Evolutionary conservation across 2,797 vertebrate species (phyloP).

Genomic region (Parambassis ranga): DNA sequence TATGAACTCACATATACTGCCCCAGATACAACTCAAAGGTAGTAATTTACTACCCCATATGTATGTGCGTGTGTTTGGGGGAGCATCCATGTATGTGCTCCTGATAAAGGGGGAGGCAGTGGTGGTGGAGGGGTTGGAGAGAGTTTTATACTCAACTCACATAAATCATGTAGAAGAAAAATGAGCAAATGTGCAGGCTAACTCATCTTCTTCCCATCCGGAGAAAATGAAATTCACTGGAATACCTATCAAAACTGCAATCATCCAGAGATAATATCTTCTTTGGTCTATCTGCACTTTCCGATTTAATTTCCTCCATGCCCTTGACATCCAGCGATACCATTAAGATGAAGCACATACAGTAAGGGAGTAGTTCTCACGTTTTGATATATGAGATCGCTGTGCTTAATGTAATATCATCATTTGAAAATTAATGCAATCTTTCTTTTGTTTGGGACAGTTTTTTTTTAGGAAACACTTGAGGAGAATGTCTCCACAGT

Average conservation of each 20-base stretch:
- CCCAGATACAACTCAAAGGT: conserved; percentile 85
- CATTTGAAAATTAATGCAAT: conserved; percentile 99
- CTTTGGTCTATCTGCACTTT: conserved; percentile 99
- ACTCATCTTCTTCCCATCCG: conserved; percentile 98
- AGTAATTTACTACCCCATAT: conserved; percentile 86
- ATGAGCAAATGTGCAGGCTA: conserved; percentile 99
- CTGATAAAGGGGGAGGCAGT: conserved; percentile 57
- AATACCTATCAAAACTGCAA: conserved; percentile 99
- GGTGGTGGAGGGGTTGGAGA: conserved; percentile 3
- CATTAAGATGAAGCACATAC: conserved; percentile 99
- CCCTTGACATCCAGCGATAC: conserved; percentile 99
- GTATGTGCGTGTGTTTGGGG: conserved; percentile 12
- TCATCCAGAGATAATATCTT: conserved; percentile 99
- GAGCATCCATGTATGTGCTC: conserved; percentile 51
- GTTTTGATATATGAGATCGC: conserved; percentile 93
- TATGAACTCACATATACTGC: conserved; percentile 71
- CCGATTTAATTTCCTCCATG: conserved; percentile 99
- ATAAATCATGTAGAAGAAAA: conserved; percentile 99
- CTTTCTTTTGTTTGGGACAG: conserved; percentile 93
- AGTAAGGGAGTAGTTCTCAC: conserved; percentile 93
- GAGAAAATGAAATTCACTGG: conserved; percentile 99
- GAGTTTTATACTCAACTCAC: conserved; percentile 98
- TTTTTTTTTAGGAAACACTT: conserved; percentile 28
- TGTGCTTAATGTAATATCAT: conserved; percentile 97
- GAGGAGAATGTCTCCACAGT: background rate